A percentile compares a stretch with the other conserved stretches of the same genome.
phyloP scores from a whole-genome alignment of 2,888 invertebrate species.

The Penaeus monodon region DNA sequence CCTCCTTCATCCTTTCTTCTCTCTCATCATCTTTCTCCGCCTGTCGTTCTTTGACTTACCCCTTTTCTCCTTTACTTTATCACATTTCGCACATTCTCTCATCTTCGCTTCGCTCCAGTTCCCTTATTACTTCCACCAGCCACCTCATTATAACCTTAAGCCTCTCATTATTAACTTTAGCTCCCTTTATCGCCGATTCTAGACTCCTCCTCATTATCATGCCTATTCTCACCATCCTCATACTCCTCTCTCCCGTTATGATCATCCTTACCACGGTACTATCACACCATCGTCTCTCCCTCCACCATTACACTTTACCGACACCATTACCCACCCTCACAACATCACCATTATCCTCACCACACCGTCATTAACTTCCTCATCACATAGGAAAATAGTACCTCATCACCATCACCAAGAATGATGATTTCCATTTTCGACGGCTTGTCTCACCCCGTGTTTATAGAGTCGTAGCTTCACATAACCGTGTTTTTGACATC shows the following conservation, averaged over 20 bases:
- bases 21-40: background rate
- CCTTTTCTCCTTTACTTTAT: background rate
- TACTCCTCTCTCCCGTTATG: background rate
- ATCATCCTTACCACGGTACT: background rate
- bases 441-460: too few relatives aligned
- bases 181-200: background rate
- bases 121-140: background rate
- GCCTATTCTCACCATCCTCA: background rate
- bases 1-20: background rate
- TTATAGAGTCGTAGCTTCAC: too few relatives aligned
- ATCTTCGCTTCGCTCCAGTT: background rate
- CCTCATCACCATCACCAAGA: too few relatives aligned
- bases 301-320: constrained; percentile 42
- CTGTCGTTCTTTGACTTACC: background rate
- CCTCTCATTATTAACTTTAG: background rate
- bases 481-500: too few relatives aligned
- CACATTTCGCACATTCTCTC: background rate
- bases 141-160: background rate
- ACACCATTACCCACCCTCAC: constrained; percentile 58
- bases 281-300: constrained; percentile 13
- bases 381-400: too few relatives aligned
- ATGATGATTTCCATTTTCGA: too few relatives aligned
- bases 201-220: constrained; percentile 4
- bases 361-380: too few relatives aligned
- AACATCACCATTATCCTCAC: too few relatives aligned